Evolutionary conservation across 1,140 invertebrate species (phyloP).

Genomic region (Batillaria attramentaria): DNA sequence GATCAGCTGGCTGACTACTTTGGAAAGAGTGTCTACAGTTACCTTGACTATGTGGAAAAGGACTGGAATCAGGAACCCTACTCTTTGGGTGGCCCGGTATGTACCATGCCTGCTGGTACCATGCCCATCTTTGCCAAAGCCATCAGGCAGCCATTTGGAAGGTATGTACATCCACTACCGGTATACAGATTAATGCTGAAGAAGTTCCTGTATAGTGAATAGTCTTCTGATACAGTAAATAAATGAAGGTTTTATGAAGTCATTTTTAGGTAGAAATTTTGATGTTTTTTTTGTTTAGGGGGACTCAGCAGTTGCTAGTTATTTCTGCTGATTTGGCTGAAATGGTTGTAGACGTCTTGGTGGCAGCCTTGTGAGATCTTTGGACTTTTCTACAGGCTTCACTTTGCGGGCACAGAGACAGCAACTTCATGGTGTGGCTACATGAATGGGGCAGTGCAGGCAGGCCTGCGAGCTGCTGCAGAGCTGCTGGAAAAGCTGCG

Average conservation of each 20-base stretch:
- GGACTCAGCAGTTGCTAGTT: too few species aligned
- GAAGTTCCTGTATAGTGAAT: too few species aligned
- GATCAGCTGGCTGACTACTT: constrained; percentile 67
- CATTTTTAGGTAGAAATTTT: too few species aligned
- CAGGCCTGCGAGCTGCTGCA: constrained; percentile 68
- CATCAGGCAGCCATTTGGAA: constrained; percentile 60
- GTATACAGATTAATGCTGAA: too few species aligned
- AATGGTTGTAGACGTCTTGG: too few species aligned
- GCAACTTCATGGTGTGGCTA: constrained; percentile 71
- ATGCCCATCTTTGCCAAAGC: constrained; percentile 61
- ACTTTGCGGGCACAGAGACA: constrained; percentile 73
- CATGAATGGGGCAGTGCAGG: constrained; percentile 72
- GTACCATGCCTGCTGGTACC: constrained; percentile 62
- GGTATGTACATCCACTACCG: too few species aligned
- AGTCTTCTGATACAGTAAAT: too few species aligned
- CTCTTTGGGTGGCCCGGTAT: constrained; percentile 66
- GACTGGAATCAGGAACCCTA: constrained; percentile 70
- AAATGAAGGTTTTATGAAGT: too few species aligned
- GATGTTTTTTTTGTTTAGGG: too few species aligned
- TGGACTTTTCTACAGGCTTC: constrained; percentile 61
- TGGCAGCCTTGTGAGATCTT: too few species aligned
- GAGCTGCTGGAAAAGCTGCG: constrained; percentile 61
- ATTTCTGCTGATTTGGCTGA: too few species aligned
- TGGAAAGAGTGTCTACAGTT: constrained; percentile 60
- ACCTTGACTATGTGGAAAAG: constrained; percentile 69